Evolutionary conservation across 2,113 vertebrate species (phyloP).

Genomic region (Bothrops jararaca): DNA sequence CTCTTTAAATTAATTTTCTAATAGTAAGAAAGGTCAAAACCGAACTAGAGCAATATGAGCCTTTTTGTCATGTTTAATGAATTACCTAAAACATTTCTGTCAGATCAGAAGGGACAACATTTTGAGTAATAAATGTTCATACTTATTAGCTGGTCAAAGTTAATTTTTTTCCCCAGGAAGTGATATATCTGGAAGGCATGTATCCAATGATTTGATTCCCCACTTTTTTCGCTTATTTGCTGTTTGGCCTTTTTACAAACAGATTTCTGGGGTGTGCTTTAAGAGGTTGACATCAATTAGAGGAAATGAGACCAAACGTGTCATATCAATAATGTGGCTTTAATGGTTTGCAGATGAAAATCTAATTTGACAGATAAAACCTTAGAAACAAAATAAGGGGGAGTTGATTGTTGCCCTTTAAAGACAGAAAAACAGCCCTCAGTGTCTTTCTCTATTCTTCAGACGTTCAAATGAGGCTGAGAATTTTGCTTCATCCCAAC

Average conservation of each 20-base stretch:
- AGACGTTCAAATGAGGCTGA: not conserved
- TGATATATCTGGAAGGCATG: conserved; percentile 76
- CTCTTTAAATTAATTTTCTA: conserved; percentile 94
- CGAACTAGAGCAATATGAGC: conserved; percentile 82
- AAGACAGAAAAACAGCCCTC: not conserved
- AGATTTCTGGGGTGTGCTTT: not conserved
- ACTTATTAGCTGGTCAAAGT: conserved; percentile 90
- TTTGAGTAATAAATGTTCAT: conserved; percentile 83
- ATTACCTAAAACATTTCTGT: conserved; percentile 91
- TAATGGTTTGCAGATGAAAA: conserved; percentile 14
- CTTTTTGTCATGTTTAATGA: conserved; percentile 94
- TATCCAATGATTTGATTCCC: conserved; percentile 64
- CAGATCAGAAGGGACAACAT: conserved; percentile 82
- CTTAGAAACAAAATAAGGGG: conserved; percentile 29
- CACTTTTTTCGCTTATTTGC: conserved; percentile 57
- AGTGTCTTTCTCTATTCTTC: not conserved
- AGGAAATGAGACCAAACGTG: conserved; percentile 18
- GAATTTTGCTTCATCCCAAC: not conserved
- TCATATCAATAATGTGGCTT: conserved; percentile 15
- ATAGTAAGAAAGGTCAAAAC: conserved; percentile 96
- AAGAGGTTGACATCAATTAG: conserved; percentile 9
- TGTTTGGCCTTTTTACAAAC: not conserved
- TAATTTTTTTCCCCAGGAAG: conserved; percentile 72
- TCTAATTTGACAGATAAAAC: conserved; percentile 25
- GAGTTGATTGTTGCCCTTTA: not conserved